Base-by-base conservation (phyloP, 2,888 invertebrate species). In the Bembecia ichneumoniformis region DNA sequence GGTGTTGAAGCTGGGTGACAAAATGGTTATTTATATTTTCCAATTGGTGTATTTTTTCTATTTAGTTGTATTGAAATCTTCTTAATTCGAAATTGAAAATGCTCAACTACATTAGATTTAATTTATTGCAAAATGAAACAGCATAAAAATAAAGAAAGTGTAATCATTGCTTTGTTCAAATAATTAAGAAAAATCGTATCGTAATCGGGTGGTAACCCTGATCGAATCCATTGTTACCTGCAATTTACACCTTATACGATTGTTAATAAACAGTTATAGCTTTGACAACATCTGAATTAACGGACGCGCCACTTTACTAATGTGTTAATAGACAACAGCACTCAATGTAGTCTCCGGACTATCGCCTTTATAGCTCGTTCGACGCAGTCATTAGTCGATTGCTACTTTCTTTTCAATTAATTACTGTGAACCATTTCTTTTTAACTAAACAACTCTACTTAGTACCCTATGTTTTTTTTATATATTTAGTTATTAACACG, bases 161-260 rank as follows among this genome's bases (percentile, higher is more conserved):
- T n/a, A n/a, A n/a, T n/a, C n/a, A n/a, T n/a, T n/a, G n/a, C n/a
- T n/a, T n/a, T n/a, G n/a, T n/a, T n/a, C n/a, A n/a, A n/a, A n/a
- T n/a, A n/a, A n/a, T n/a, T 40, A 40, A 13, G 3, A 28, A 28
- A 28, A 28, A 28, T 28, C 28, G 28, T 28, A 2, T 28, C 9
- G 9, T 9, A 28, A 7, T 28, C 9, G 9, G 15, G 35, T 13
- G 44, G 17, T 44, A 44, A 17, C 35, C 47, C 13, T 20, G 7
- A 10, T 13, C 56, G 57, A 52, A 57, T 51, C 57, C 58, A 59
- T 55, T 52, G 54, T 53, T 47, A 44, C 56, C 56, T 57, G 61
- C 58, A 77, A 75, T 77, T 72, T 73, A 68, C 69, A 77, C 81
- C 74, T 73, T 81, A 72, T 64, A 56, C 52, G 46, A 51, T 60